These are phyloP conservation scores for Saccopteryx bilineata DNA, from an alignment of 2,113 vertebrate species.

Conservation along the genomic window DNA sequence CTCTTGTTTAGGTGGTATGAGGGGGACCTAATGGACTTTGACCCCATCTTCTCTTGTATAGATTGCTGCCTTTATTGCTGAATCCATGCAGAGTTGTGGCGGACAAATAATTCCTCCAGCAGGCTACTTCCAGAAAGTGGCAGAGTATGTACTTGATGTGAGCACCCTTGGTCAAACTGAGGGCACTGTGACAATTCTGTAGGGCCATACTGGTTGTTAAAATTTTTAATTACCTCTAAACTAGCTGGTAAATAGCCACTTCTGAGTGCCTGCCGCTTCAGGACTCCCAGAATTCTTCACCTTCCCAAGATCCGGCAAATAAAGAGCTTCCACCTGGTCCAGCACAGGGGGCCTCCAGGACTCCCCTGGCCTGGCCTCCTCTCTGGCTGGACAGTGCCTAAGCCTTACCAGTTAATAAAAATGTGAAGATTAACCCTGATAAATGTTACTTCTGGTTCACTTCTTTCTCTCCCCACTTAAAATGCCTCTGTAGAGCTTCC, in stretches of 20 bases:
- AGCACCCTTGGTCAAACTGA: conserved; percentile 46
- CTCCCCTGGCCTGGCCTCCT: neutral
- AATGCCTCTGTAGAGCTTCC: neutral
- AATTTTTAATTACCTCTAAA: neutral
- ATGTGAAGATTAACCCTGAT: neutral
- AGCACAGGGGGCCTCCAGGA: neutral
- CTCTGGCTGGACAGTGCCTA: neutral
- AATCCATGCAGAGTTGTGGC: conserved; percentile 99
- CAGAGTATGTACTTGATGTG: conserved; percentile 93
- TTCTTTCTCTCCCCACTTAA: conserved; percentile 41
- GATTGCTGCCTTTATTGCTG: conserved; percentile 98
- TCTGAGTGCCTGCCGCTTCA: neutral
- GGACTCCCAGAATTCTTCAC: neutral
- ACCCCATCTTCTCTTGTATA: conserved; percentile 89
- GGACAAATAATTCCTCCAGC: conserved; percentile 97
- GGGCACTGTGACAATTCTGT: conserved; percentile 4
- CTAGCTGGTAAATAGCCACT: neutral
- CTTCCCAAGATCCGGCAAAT: neutral
- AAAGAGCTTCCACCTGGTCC: neutral
- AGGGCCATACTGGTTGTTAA: neutral
- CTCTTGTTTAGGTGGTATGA: neutral
- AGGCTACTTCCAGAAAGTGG: conserved; percentile 99
- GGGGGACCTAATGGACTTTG: conserved; percentile 70
- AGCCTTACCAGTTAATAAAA: neutral
- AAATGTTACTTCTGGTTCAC: neutral